Evolutionary conservation across 2,888 invertebrate species (phyloP).

Genomic region (Melinaea menophilus): DNA sequence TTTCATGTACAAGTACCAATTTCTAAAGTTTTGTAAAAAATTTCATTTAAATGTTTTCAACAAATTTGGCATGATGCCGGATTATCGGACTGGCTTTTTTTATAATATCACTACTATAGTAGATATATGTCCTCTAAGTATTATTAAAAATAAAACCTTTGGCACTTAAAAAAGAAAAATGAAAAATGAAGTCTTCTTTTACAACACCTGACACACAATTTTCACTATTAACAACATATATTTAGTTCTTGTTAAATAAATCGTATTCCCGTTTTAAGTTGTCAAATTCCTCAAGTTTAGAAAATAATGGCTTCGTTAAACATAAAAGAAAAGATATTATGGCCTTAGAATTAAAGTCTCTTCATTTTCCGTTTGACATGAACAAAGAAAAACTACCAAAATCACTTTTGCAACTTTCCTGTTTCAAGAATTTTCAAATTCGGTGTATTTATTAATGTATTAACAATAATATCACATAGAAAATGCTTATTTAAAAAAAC

Average conservation of each 20-base stretch:
- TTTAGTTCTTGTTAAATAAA: slow-evolving; percentile 3
- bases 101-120: too few relatives aligned
- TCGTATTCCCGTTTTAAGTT: slow-evolving; percentile 15
- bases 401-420: slow-evolving; percentile 24
- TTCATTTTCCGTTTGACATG: slow-evolving; percentile 29
- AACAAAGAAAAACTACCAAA: slow-evolving; percentile 30
- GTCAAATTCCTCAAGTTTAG: slow-evolving; percentile 16
- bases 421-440: slow-evolving; percentile 10
- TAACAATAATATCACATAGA: not conserved
- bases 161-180: too few relatives aligned
- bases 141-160: too few relatives aligned
- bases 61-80: too few relatives aligned
- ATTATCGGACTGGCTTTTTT: too few relatives aligned
- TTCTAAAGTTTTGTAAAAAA: too few relatives aligned
- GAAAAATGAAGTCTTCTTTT: too few relatives aligned
- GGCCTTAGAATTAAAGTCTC: slow-evolving; percentile 31
- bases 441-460: slow-evolving; percentile 24
- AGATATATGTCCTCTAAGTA: too few relatives aligned
- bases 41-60: too few relatives aligned
- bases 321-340: slow-evolving; percentile 30
- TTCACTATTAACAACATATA: not conserved
- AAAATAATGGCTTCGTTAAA: slow-evolving; percentile 27
- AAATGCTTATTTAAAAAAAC: too few relatives aligned
- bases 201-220: too few relatives aligned
- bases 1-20: too few relatives aligned